Base-by-base conservation (phyloP, 2,797 vertebrate genomes). In the Pelobates cultripes region DNA sequence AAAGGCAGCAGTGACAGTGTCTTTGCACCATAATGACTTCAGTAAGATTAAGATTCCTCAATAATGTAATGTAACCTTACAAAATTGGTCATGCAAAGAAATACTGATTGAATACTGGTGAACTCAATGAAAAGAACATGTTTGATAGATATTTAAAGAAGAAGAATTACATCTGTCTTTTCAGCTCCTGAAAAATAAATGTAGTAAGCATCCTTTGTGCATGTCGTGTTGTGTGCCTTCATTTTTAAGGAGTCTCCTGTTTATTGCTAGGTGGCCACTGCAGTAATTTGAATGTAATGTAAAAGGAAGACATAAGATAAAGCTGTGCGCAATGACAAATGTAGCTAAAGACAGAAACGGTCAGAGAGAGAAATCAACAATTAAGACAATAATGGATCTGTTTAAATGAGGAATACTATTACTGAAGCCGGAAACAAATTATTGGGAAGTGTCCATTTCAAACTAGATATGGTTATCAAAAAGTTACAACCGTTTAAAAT, bases 341-440 rank as follows among this genome's bases (percentile, higher is more conserved):
- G 14, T 10, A 78, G 47, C 43, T 73, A 41, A 73, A 63, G 53
- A 64, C 79, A 81, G 67, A 76, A 75, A 12, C 44, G 8, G 15
- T 74, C 71, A 78, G 44, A 42, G 40, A 79, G 83, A 72, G 84
- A 47, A 83, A 85, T 45, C 61, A 69, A 28, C 79, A 47, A 45
- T 78, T 76, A 45, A 47, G n/a, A n/a, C 10, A 1, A 61, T 1
- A 42, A 3, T n/a, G n/a, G 13, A 60, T 57, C 69, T 86, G 61
- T 75, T 15, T 78, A 81, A 85, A 87, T 75, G 70, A 83, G 70
- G 75, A 81, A 44, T 86, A 67, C 70, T 60, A 7, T 80, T 42
- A 41, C 69, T 76, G 78, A 5, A 71, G 44, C 28, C 70, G 10
- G 77, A 85, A 86, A 45, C 83, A 78, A 43, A 76, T 69, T 43